phyloP scores from a whole-genome alignment of 37 sponge, comb jelly and placozoan species.

The Petrosia ficiformis region DNA sequence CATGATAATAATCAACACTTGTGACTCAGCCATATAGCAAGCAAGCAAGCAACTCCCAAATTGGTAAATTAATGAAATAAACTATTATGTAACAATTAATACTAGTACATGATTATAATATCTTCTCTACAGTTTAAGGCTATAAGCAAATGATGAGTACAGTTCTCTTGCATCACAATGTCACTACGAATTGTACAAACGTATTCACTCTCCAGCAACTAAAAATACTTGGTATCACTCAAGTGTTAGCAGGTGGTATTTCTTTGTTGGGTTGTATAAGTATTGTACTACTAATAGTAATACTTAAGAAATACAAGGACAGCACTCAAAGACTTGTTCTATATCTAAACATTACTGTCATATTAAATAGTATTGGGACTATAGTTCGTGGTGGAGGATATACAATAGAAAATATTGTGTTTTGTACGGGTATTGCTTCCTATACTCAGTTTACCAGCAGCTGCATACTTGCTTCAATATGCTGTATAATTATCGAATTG shows the following conservation, averaged over 20 bases:
- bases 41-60: no score
- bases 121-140: no score
- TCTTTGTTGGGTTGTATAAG: constrained; percentile 20
- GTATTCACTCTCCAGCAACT: no score
- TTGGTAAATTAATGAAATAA: no score
- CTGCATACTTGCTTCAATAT: constrained; percentile 21
- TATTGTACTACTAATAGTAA: constrained; percentile 44
- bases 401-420: background rate
- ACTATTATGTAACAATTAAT: no score
- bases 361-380: constrained; percentile 20
- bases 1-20: no score
- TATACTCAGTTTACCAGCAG: background rate
- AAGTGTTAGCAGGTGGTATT: background rate
- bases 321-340: constrained; percentile 71
- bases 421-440: constrained; percentile 33
- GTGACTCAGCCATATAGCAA: no score
- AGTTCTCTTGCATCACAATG: no score
- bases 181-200: no score
- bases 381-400: constrained; percentile 40
- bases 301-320: constrained; percentile 74
- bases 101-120: no score
- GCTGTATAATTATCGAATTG: background rate
- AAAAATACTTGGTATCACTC: no score
- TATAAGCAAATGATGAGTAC: no score
- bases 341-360: constrained; percentile 49